Evolutionary conservation across 2,797 vertebrate genomes (phyloP).

Genomic region (Clarias pachynema): DNA sequence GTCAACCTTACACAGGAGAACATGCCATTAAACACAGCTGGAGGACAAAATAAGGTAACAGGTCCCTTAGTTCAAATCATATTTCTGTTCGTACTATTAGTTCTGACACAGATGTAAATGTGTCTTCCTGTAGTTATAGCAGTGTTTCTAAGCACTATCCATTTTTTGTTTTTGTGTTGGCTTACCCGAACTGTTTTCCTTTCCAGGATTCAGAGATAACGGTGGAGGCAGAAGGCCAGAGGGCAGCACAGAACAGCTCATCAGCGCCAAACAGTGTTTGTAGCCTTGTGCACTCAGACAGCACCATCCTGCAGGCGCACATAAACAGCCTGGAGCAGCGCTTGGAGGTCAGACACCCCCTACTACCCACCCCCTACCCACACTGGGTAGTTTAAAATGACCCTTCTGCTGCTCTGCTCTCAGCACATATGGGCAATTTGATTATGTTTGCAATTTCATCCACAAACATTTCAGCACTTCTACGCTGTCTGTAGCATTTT

Average conservation of each 20-base stretch:
- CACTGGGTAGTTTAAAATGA: not conserved
- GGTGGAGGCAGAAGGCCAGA: slow-evolving; percentile 75
- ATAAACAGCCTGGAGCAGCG: slow-evolving; percentile 79
- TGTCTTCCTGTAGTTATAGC: not conserved
- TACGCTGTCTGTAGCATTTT: not conserved
- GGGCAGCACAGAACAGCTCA: slow-evolving; percentile 65
- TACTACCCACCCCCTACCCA: not conserved
- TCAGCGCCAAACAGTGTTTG: slow-evolving; percentile 18
- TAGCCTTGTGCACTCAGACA: slow-evolving; percentile 61
- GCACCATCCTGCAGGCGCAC: slow-evolving; percentile 75
- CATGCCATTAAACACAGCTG: not conserved
- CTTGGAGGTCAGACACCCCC: slow-evolving; percentile 75
- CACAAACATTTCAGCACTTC: not conserved
- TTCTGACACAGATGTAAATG: not conserved
- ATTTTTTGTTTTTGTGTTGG: not conserved
- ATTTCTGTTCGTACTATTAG: not conserved
- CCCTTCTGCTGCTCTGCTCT: not conserved
- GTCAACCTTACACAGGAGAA: not conserved
- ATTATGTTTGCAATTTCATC: not conserved
- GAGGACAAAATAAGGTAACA: slow-evolving; percentile 33
- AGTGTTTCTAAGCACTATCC: not conserved
- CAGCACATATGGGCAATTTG: not conserved
- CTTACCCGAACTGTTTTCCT: not conserved
- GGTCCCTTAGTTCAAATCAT: not conserved
- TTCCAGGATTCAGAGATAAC: slow-evolving; percentile 78